Base-by-base conservation (phyloP, 2,113 vertebrate species). In the Pygoscelis antarcticus region DNA sequence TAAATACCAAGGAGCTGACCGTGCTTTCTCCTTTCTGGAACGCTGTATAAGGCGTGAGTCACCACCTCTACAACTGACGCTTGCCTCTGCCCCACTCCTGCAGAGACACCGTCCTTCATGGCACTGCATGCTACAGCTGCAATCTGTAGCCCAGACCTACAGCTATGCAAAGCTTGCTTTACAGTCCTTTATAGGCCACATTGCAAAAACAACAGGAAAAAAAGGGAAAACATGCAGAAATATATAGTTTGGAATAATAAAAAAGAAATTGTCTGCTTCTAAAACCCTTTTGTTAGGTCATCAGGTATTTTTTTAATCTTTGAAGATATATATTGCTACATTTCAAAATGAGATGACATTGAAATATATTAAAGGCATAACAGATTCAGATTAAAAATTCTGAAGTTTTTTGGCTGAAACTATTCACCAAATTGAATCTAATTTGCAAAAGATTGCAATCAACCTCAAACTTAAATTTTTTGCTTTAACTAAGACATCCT, bases 31-130 rank as follows among this genome's bases (percentile, higher is more conserved):
- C 54, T 36, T 20, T 26, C 69, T 16, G 16, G 18, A 19, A 6
- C 9, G 3, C 8, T 9, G 27, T 1, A 2, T 6, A 10, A 42
- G 40, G n/a, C 4, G 7, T 17, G 17, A 47, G 57, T 5, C 30
- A 12, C 21, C 40, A 29, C 26, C n/a, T 36, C 49, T 8, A 5
- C 14, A 6, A 11, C 10, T 10, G 46, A 10, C 3, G 18, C 3
- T 11, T 44, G 26, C 16, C 22, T 21, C 54, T 26, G 21, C 21
- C 25, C 22, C 11, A 2, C n/a, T 26, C 12, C 19, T 19, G 40
- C 49, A 13, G 47, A 27, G 30, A 13, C 21, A 3, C n/a, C 7
- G 4, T 10, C 69, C 42, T 20, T 9, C n/a, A 0, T 3, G 25
- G 17, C 25, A 8, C 14, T 1, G 29, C 9, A 3, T 3, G 27